Conservation (phyloP, 2,797 vertebrate species). For the Karalla daura region DNA sequence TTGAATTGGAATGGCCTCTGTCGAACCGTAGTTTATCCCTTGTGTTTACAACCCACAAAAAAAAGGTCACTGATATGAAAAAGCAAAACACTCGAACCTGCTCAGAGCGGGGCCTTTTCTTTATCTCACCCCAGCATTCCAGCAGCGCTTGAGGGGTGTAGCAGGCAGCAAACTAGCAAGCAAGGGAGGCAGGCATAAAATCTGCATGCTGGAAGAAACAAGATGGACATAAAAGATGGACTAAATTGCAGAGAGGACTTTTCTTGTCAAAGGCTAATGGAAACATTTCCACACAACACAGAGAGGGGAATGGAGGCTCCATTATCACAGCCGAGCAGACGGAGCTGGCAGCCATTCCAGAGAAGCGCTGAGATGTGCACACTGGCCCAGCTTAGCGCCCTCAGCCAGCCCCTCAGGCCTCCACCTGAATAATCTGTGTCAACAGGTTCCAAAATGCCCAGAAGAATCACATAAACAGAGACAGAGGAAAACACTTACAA, state of each 20-base stretch:
- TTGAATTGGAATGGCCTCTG: constrained; percentile 76
- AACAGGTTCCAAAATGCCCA: constrained; percentile 86
- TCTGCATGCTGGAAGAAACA: constrained; percentile 88
- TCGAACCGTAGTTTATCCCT: constrained; percentile 75
- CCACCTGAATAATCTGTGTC: constrained; percentile 88
- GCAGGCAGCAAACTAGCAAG: constrained; percentile 66
- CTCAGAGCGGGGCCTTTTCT: constrained; percentile 76
- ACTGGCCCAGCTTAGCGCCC: constrained; percentile 79
- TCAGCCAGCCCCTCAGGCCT: constrained; percentile 80
- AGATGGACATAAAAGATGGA: constrained; percentile 89
- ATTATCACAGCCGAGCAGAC: constrained; percentile 87
- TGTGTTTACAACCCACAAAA: constrained; percentile 80
- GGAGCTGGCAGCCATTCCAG: constrained; percentile 84
- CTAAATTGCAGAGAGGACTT: constrained; percentile 86
- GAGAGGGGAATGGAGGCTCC: constrained; percentile 81
- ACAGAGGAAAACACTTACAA: constrained; percentile 76
- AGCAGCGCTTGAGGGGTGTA: constrained; percentile 78
- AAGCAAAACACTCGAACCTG: constrained; percentile 82
- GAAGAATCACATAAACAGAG: constrained; percentile 78
- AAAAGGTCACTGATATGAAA: constrained; percentile 82
- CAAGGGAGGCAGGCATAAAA: constrained; percentile 78
- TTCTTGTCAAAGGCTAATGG: constrained; percentile 88
- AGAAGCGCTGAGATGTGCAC: constrained; percentile 82
- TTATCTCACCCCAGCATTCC: constrained; percentile 82
- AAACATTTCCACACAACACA: constrained; percentile 86